These are phyloP conservation scores for Psylliodes chrysocephalus DNA, from an alignment of 2,888 invertebrate genomes.

Conservation along the genomic window DNA sequence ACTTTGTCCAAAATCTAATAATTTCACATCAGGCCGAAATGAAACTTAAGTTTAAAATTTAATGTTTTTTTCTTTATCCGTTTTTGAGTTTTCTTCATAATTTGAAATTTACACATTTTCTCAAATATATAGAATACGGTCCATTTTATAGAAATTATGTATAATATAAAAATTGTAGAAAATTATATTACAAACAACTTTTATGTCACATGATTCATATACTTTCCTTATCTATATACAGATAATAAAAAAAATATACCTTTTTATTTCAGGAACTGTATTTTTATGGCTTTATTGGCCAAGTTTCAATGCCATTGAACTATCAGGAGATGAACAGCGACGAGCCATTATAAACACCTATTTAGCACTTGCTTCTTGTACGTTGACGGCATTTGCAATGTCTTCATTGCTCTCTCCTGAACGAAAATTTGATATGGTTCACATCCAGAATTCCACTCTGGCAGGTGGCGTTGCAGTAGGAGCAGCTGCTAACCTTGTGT, in stretches of 20 bases:
- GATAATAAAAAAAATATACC: not conserved
- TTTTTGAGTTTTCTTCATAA: too few relatives aligned
- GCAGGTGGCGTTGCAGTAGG: slow-evolving; percentile 95
- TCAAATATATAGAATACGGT: too few relatives aligned
- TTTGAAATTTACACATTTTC: too few relatives aligned
- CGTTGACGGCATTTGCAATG: slow-evolving; percentile 84
- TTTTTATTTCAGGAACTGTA: slow-evolving; percentile 76
- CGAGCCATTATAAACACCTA: slow-evolving; percentile 95
- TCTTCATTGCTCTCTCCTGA: slow-evolving; percentile 80
- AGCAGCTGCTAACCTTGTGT: slow-evolving; percentile 83
- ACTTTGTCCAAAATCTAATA: too few relatives aligned
- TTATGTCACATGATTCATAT: too few relatives aligned
- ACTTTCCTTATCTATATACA: too few relatives aligned
- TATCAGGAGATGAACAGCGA: slow-evolving; percentile 77
- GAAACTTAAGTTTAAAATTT: too few relatives aligned
- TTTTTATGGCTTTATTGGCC: slow-evolving; percentile 99
- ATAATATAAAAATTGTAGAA: too few relatives aligned
- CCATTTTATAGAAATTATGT: too few relatives aligned
- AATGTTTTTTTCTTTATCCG: too few relatives aligned
- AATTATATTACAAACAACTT: too few relatives aligned
- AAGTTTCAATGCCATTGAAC: slow-evolving; percentile 90
- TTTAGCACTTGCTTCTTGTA: slow-evolving; percentile 83
- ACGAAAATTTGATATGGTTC: slow-evolving; percentile 89
- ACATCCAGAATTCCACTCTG: slow-evolving; percentile 92
- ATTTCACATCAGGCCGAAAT: too few relatives aligned